Percentiles rank a stretch among this genome's conserved stretches.
These are phyloP conservation scores for Prinia subflava DNA, from an alignment of 2,113 vertebrate species.

Conservation along the genomic window DNA sequence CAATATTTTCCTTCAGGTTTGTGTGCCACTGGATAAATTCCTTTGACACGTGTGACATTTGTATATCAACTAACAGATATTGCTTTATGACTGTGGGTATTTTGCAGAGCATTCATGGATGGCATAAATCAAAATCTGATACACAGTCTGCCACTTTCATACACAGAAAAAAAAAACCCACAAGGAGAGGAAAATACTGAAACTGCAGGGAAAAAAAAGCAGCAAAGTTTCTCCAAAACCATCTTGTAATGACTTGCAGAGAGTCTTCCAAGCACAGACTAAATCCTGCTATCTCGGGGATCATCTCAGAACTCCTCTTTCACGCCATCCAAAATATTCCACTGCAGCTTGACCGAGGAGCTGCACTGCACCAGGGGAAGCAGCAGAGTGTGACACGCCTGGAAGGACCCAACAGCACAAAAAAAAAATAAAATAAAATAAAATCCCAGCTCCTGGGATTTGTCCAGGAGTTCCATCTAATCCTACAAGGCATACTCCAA, in stretches of 20 bases:
- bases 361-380: not conserved
- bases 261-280: not conserved
- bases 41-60: slow-evolving; percentile 66
- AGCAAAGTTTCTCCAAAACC: slow-evolving; percentile 21
- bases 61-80: slow-evolving; percentile 59
- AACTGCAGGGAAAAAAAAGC: not conserved
- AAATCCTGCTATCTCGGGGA: not conserved
- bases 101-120: slow-evolving; percentile 31
- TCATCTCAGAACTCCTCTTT: not conserved
- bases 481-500: not conserved
- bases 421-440: too few species aligned
- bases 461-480: not conserved
- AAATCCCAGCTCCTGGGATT: not conserved
- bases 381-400: accelerated
- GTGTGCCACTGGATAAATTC: slow-evolving; percentile 73
- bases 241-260: not conserved
- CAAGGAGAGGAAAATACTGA: not conserved
- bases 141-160: slow-evolving; percentile 17
- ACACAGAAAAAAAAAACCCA: not conserved
- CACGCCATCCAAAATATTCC: not conserved
- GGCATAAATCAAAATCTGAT: slow-evolving; percentile 50
- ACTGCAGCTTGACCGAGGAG: not conserved
- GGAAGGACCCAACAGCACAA: not conserved
- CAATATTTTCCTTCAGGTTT: slow-evolving; percentile 72
- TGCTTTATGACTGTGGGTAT: slow-evolving; percentile 49